Percentiles rank a stretch among this genome's conserved stretches.
Evolutionary conservation across 2,888 invertebrate genomes (phyloP).

Genomic region (Tolmerus cingulatus): DNA sequence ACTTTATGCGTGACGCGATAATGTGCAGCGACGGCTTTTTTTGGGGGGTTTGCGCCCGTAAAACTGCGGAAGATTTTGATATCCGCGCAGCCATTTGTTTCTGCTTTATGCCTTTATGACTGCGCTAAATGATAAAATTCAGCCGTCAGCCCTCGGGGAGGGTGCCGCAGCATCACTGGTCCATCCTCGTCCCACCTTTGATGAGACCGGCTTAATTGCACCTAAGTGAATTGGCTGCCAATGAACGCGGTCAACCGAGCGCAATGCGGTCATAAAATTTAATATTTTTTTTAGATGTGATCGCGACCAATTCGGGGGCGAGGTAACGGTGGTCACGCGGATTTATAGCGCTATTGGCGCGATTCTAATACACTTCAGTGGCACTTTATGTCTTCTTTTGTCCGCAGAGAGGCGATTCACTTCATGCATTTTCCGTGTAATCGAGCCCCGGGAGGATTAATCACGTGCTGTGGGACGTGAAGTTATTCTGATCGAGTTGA

Average conservation of each 20-base stretch:
- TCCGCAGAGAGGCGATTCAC: not conserved
- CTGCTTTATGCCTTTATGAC: not conserved
- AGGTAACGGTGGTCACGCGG: not conserved
- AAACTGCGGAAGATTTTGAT: constrained; percentile 5
- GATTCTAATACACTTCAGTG: not conserved
- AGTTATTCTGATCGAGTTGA: not conserved
- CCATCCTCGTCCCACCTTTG: not conserved
- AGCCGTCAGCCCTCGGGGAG: not conserved
- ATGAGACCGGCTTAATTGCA: constrained; percentile 36
- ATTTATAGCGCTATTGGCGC: not conserved
- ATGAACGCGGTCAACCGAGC: not conserved
- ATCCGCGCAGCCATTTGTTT: not conserved
- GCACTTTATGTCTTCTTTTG: not conserved
- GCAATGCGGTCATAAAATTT: constrained; percentile 9
- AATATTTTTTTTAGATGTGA: not conserved
- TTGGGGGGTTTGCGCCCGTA: not conserved
- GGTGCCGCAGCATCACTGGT: not conserved
- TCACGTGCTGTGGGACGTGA: not conserved
- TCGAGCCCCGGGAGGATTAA: not conserved
- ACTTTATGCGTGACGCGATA: not conserved
- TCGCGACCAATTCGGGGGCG: not conserved
- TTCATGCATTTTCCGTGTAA: not conserved
- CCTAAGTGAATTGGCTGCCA: constrained; percentile 44
- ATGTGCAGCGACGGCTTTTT: not conserved
- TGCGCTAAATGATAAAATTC: not conserved